These are phyloP conservation scores for Acleris literana DNA, from an alignment of 2,888 invertebrate species.

Conservation along the genomic window DNA sequence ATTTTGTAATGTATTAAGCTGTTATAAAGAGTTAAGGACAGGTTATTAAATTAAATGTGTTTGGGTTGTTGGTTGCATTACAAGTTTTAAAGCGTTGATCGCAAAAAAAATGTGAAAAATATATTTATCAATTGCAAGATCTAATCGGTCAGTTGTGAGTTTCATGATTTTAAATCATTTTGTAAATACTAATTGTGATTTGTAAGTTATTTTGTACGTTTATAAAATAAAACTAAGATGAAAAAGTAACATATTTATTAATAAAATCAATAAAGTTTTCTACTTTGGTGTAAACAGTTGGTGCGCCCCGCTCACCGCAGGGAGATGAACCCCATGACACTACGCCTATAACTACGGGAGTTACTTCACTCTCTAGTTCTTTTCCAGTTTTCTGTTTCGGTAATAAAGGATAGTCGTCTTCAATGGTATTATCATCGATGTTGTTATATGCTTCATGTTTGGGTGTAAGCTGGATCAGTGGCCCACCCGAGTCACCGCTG, in stretches of 20 bases:
- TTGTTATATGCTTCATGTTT: slow-evolving; percentile 37
- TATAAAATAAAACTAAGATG: slow-evolving; percentile 30
- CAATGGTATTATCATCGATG: slow-evolving; percentile 36
- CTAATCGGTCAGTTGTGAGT: slow-evolving; percentile 1
- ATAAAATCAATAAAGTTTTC: slow-evolving; percentile 77
- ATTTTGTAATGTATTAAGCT: slow-evolving; percentile 14
- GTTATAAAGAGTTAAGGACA: neutral
- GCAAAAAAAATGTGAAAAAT: neutral
- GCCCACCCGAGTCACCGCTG: slow-evolving; percentile 83
- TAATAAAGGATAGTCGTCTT: slow-evolving; percentile 29
- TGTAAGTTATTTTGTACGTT: slow-evolving; percentile 24
- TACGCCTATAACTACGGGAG: slow-evolving; percentile 73
- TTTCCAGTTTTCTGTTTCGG: slow-evolving; percentile 37
- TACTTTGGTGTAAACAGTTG: slow-evolving; percentile 81
- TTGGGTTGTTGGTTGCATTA: neutral
- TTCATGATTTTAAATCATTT: slow-evolving; percentile 9
- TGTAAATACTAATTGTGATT: slow-evolving; percentile 29
- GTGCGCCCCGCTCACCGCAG: slow-evolving; percentile 77
- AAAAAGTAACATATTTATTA: slow-evolving; percentile 50
- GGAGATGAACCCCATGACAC: slow-evolving; percentile 83
- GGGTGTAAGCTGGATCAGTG: slow-evolving; percentile 62
- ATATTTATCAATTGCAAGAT: slow-evolving; percentile 19
- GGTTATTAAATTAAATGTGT: neutral
- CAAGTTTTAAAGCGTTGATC: neutral
- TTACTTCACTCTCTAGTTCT: slow-evolving; percentile 39